phyloP scores from a whole-genome alignment of 1,140 invertebrate genomes.

The Portunus trituberculatus region DNA sequence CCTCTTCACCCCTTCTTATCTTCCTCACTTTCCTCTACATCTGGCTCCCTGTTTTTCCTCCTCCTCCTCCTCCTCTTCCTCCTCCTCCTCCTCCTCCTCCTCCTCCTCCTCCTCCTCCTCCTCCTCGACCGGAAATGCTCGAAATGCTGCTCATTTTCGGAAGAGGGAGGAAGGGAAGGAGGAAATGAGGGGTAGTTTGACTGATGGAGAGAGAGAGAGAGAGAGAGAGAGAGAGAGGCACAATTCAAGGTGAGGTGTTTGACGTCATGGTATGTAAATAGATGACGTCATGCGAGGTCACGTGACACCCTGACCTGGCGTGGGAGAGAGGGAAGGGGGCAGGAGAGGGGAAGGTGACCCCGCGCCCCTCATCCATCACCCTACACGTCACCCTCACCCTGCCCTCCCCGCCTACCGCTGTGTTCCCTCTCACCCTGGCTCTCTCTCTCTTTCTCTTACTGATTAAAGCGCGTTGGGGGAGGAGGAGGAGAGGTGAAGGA shows the following conservation, averaged over 20 bases:
- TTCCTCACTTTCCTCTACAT: background rate
- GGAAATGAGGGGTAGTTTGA: background rate
- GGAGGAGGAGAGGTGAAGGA: no score
- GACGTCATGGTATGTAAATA: background rate
- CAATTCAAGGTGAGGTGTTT: no score
- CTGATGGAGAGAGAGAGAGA: constrained; percentile 4
- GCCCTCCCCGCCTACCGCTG: background rate
- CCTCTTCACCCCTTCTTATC: background rate
- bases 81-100: no score
- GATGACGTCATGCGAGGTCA: background rate
- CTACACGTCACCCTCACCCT: background rate
- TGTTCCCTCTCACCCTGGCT: background rate
- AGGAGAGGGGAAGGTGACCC: background rate
- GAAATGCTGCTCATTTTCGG: background rate
- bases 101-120: no score
- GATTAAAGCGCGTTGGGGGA: no score
- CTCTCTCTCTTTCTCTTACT: background rate
- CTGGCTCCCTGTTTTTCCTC: background rate
- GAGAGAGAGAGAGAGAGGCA: constrained; percentile 47
- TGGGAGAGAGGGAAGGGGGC: background rate
- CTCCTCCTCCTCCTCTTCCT: no score
- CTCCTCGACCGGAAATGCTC: no score
- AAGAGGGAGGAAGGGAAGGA: background rate
- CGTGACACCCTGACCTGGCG: background rate
- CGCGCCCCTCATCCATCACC: background rate